A percentile compares a stretch with the other conserved stretches of the same genome.
Conservation (phyloP, 2,113 vertebrate genomes). For the Gymnogyps californianus region DNA sequence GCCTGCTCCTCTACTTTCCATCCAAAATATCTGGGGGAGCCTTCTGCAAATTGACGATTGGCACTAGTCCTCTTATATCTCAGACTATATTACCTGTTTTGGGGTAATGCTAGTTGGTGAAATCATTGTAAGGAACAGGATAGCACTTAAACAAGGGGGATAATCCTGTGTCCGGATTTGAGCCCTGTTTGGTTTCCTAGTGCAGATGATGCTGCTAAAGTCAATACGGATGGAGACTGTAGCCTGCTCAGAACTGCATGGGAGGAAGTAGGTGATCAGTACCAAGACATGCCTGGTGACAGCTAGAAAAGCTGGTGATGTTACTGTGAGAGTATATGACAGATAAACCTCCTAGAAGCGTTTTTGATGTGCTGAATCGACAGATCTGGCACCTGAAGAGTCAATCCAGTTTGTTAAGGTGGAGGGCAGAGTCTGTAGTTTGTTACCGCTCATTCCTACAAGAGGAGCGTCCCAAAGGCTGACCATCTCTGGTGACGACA, state of each 20-base stretch:
- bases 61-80: neutral
- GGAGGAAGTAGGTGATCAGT: neutral
- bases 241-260: neutral
- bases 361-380: neutral
- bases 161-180: neutral
- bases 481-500: neutral
- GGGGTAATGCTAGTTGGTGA: neutral
- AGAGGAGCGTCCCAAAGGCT: rapidly evolving
- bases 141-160: neutral
- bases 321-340: neutral
- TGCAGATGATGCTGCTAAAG: neutral
- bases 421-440: neutral
- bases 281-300: neutral
- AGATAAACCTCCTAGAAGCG: neutral
- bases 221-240: neutral
- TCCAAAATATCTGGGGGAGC: neutral
- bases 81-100: neutral
- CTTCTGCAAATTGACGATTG: neutral
- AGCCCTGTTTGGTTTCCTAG: neutral
- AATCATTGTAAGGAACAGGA: neutral
- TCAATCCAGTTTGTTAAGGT: neutral
- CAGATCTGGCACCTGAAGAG: neutral
- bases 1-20: neutral
- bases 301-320: neutral
- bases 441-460: neutral